These are phyloP conservation scores for Alcedo atthis DNA, from an alignment of 2,797 vertebrate species.

Conservation along the genomic window DNA sequence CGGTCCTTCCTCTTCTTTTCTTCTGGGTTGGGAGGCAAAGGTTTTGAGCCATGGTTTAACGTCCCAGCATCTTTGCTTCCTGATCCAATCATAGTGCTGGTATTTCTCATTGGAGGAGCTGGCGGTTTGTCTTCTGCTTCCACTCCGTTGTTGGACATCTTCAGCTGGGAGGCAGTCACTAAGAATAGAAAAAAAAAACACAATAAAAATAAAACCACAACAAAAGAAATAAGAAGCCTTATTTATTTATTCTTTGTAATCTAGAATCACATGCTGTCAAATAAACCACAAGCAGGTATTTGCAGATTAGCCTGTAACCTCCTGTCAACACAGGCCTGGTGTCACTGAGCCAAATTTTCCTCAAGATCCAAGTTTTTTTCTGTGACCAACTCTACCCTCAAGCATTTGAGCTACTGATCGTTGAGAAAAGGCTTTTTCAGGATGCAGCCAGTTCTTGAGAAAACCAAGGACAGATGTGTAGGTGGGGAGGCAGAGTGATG, in stretches of 20 bases:
- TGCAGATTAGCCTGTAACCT: not conserved
- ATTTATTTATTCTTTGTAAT: not conserved
- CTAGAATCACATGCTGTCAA: not conserved
- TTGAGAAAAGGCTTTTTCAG: not conserved
- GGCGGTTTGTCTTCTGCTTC: constrained; percentile 95
- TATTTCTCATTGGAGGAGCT: constrained; percentile 96
- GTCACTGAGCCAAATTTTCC: not conserved
- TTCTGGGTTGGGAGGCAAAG: constrained; percentile 93
- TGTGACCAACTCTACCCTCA: not conserved
- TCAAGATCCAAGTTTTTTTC: not conserved
- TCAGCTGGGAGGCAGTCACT: constrained; percentile 76
- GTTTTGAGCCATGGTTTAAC: constrained; percentile 92
- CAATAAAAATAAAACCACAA: not conserved
- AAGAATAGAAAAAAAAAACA: not conserved
- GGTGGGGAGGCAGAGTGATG: not conserved
- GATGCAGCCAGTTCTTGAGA: not conserved
- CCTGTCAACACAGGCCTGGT: not conserved
- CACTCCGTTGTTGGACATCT: constrained; percentile 93
- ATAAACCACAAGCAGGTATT: not conserved
- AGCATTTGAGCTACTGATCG: not conserved
- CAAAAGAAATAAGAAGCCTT: not conserved
- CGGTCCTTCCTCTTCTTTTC: constrained; percentile 93
- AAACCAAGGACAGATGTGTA: not conserved
- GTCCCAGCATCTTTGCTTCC: constrained; percentile 87
- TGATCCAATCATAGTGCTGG: constrained; percentile 93